Evolutionary conservation across 2,797 vertebrate genomes (phyloP), one percentile per base, ranked within the genome.

Genomic region (Cossypha heuglini): DNA sequence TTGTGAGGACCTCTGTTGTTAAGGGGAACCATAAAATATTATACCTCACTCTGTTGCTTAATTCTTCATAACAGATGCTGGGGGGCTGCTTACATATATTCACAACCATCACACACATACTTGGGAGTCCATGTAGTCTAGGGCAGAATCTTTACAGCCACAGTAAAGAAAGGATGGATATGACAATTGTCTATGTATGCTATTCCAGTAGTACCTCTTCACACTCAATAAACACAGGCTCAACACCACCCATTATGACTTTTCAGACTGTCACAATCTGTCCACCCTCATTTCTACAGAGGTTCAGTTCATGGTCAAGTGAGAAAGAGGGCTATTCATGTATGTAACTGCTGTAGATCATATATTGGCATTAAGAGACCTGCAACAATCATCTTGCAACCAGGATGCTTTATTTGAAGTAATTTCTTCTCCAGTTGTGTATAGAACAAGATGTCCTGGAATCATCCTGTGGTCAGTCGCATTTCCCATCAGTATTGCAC

Each of bases 31-130:
- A 55, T 31, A 66, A 54, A 79, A 85, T 66, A 52, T 29, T 86
- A 28, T 33, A 51, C 26, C 67, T 16, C 17, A 73, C 14, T 69
- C 76, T 86, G 42, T 75, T 0, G 0, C 24, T 67, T 52, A 68
- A 15, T 55, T 90, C 57, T 63, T 86, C 11, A 2, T 18, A 89
- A 76, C 5, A 28, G 40, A 16, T 10, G 2, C 35, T 49, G 28
- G 6, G 8, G 10, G 13, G 1, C 5, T 6, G 8, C 29, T 43
- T 20, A 52, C 0, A 1, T 12, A 24, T 29, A 42, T 61, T 46
- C 29, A 66, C 28, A 79, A 31, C 20, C 18, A 68, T 19, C 62
- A 64, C 26, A 58, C 11, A 20, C 19, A n/a, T 11, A 33, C 11
- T 20, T 6, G 15, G 35, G 16, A 91, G 16, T 25, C 35, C 26